Conservation (phyloP, 2,113 vertebrate genomes). For the Elaphurus davidianus region DNA sequence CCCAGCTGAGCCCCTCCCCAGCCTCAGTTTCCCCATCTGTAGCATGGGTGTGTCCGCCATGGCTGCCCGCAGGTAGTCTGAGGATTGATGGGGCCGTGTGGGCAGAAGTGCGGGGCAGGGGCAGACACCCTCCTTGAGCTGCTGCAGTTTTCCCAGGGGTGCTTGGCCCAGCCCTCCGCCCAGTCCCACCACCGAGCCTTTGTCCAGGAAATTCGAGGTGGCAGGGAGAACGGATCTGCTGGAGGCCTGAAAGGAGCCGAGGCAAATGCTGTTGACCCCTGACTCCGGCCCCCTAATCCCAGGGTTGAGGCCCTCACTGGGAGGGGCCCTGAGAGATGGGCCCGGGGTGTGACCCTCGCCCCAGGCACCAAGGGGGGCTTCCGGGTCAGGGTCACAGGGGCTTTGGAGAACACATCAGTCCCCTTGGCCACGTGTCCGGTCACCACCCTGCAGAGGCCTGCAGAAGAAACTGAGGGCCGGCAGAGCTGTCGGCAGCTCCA, state of each 20-base stretch:
- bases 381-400: conserved; percentile 18
- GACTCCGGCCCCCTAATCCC: conserved; percentile 53
- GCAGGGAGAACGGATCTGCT: conserved; percentile 57
- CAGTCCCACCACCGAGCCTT: not conserved
- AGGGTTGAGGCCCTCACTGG: not conserved
- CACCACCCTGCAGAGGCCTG: not conserved
- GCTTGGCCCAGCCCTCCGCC: fast-evolving
- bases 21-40: not conserved
- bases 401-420: not conserved
- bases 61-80: fast-evolving
- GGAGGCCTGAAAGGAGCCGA: not conserved
- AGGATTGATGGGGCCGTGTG: not conserved
- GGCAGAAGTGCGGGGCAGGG: fast-evolving
- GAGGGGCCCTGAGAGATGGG: not conserved
- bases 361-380: conserved; percentile 28
- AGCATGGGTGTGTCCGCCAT: fast-evolving
- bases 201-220: conserved; percentile 63
- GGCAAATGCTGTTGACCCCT: conserved; percentile 58
- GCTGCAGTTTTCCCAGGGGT: conserved; percentile 19
- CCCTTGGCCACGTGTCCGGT: not conserved
- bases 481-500: not conserved
- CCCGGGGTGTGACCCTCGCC: not conserved
- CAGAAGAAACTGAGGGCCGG: not conserved
- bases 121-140: not conserved
- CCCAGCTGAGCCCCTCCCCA: fast-evolving